A percentile compares a stretch with the other conserved stretches of the same genome.
Conservation (phyloP, 2,113 vertebrate genomes). For the Ochotona curzoniae region DNA sequence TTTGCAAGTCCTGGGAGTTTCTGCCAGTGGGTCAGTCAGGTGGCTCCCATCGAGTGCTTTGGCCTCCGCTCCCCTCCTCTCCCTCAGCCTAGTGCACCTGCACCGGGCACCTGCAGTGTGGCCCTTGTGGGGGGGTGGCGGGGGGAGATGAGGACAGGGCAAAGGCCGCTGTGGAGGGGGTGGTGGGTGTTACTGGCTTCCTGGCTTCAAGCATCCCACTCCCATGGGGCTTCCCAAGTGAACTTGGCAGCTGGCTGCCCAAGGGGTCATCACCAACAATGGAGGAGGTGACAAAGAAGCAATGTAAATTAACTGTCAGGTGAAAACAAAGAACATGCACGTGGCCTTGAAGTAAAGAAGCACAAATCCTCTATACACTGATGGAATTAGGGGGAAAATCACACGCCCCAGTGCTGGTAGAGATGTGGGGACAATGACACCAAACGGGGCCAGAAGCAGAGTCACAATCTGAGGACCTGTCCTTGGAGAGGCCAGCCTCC, state of each 20-base stretch:
- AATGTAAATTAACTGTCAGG: fast-evolving
- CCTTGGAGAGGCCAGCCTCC: not conserved
- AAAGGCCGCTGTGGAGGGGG: not conserved
- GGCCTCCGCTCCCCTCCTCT: not conserved
- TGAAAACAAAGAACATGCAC: not conserved
- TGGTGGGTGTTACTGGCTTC: fast-evolving
- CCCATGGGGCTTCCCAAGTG: not conserved
- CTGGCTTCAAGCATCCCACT: not conserved
- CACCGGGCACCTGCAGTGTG: no score
- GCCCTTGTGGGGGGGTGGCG: not conserved
- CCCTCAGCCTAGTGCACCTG: no score
- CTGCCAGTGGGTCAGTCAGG: not conserved
- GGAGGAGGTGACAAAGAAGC: not conserved
- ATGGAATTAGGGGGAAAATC: not conserved
- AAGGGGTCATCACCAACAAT: fast-evolving
- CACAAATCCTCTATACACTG: fast-evolving
- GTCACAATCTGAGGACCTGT: not conserved
- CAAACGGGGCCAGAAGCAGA: not conserved
- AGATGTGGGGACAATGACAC: not conserved
- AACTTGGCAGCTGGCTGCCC: not conserved
- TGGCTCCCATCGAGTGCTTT: not conserved
- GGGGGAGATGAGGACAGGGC: not conserved
- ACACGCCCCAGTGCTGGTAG: not conserved
- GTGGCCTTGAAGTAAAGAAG: not conserved
- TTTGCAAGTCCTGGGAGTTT: not conserved